Conservation (phyloP, 2,113 vertebrate species). For the Melierax canorus region DNA sequence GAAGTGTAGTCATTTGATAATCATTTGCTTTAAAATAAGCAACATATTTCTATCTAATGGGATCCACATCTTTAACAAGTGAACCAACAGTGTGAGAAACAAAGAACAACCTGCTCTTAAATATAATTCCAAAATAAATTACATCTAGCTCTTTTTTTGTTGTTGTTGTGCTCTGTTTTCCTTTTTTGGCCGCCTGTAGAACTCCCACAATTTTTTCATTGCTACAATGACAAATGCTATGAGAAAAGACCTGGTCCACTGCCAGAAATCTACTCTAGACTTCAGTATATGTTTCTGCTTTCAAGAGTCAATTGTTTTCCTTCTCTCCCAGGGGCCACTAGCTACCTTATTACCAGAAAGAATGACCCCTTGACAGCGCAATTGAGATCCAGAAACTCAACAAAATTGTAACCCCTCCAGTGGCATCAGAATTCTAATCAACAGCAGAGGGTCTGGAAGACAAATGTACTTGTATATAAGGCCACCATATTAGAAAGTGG, state of each 20-base stretch:
- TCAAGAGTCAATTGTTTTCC: slow-evolving; percentile 66
- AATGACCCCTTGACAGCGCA: slow-evolving; percentile 67
- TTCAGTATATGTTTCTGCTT: slow-evolving; percentile 62
- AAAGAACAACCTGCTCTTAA: slow-evolving; percentile 56
- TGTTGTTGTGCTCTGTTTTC: slow-evolving; percentile 23
- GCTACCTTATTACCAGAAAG: slow-evolving; percentile 73
- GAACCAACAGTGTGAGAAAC: slow-evolving; percentile 55
- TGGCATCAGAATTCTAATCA: slow-evolving; percentile 65
- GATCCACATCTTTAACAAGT: slow-evolving; percentile 60
- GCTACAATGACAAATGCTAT: slow-evolving; percentile 55
- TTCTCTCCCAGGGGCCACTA: slow-evolving; percentile 65
- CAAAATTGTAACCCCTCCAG: slow-evolving; percentile 66
- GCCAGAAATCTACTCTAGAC: slow-evolving; percentile 58
- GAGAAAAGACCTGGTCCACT: slow-evolving; percentile 58
- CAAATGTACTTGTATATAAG: slow-evolving; percentile 56
- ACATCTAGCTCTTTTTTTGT: not conserved
- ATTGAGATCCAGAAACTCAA: slow-evolving; percentile 65
- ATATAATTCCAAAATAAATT: slow-evolving; percentile 50
- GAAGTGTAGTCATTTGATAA: slow-evolving; percentile 74
- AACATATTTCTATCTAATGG: slow-evolving; percentile 66
- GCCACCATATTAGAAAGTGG: slow-evolving; percentile 49
- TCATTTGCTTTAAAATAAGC: slow-evolving; percentile 75
- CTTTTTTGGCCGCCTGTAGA: slow-evolving; percentile 7
- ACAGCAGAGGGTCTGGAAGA: slow-evolving; percentile 67
- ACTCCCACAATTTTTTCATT: slow-evolving; percentile 53